Evolutionary conservation across 2,888 invertebrate species (phyloP).

Genomic region (Ecliptopera silaceata): DNA sequence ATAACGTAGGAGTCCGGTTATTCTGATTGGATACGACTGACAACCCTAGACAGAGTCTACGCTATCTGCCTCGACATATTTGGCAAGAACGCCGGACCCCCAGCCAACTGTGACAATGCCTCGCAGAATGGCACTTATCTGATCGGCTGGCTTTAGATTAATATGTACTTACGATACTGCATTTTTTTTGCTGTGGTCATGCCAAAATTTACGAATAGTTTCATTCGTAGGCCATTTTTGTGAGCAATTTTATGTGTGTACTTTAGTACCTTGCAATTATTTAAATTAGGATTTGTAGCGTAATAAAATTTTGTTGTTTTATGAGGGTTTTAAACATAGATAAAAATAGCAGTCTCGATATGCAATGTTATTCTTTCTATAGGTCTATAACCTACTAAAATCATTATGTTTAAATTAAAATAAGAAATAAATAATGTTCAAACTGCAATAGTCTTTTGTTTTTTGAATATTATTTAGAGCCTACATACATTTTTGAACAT

Average conservation of each 20-base stretch:
- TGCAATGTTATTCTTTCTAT: too few relatives aligned
- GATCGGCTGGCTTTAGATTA: constrained; percentile 58
- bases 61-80: constrained; percentile 77
- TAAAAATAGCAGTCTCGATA: too few relatives aligned
- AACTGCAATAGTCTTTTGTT: too few relatives aligned
- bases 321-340: too few relatives aligned
- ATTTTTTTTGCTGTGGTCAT: constrained; percentile 29
- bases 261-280: background rate
- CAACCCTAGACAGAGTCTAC: constrained; percentile 16
- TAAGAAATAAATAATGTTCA: too few relatives aligned
- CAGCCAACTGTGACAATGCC: constrained; percentile 76
- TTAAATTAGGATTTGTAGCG: background rate
- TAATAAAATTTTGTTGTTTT: background rate
- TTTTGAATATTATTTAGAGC: too few relatives aligned
- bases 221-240: too few relatives aligned
- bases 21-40: background rate
- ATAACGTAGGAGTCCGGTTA: background rate
- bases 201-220: constrained; percentile 7
- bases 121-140: constrained; percentile 49
- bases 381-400: too few relatives aligned
- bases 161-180: constrained; percentile 50
- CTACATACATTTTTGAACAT: too few relatives aligned
- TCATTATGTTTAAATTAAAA: too few relatives aligned
- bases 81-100: constrained; percentile 66
- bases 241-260: too few relatives aligned